These are phyloP conservation scores for Sphenodon punctatus DNA, from an alignment of 2,797 vertebrate genomes.

Conservation along the genomic window DNA sequence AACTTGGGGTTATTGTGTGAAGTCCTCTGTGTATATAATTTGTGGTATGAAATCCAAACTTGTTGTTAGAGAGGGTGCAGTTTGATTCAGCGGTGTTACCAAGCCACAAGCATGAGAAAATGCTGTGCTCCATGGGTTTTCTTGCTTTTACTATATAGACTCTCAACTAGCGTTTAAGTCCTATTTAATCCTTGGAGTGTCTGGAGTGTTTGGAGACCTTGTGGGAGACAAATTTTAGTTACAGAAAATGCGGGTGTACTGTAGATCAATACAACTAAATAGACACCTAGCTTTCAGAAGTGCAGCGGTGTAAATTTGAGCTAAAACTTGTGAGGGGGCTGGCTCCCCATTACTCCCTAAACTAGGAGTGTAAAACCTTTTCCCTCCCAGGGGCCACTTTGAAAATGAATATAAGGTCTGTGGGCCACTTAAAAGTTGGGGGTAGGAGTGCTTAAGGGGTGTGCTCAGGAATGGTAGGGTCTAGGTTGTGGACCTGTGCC, in stretches of 20 bases:
- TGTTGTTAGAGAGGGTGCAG: neutral
- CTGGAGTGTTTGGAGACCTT: neutral
- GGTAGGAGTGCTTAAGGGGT: too few species aligned
- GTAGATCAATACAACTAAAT: neutral
- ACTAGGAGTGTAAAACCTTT: too few species aligned
- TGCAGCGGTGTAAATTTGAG: too few species aligned
- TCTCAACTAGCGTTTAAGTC: neutral
- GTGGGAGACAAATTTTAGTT: neutral
- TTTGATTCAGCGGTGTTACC: neutral
- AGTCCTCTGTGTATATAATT: neutral
- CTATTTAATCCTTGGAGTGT: neutral
- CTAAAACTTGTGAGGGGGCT: too few species aligned
- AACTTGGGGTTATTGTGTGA: neutral
- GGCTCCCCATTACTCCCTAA: too few species aligned
- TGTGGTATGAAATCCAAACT: conserved; percentile 6
- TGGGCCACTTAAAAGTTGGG: too few species aligned
- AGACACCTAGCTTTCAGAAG: too few species aligned
- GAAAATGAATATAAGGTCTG: too few species aligned
- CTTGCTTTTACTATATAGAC: neutral
- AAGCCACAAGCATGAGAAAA: neutral
- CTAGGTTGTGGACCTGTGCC: too few species aligned
- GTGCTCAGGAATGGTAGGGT: too few species aligned
- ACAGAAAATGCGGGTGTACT: neutral
- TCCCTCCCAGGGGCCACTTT: too few species aligned
- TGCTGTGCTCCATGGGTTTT: neutral